Conservation (phyloP, 1,140 invertebrate species). For the Ceratitis capitata region DNA sequence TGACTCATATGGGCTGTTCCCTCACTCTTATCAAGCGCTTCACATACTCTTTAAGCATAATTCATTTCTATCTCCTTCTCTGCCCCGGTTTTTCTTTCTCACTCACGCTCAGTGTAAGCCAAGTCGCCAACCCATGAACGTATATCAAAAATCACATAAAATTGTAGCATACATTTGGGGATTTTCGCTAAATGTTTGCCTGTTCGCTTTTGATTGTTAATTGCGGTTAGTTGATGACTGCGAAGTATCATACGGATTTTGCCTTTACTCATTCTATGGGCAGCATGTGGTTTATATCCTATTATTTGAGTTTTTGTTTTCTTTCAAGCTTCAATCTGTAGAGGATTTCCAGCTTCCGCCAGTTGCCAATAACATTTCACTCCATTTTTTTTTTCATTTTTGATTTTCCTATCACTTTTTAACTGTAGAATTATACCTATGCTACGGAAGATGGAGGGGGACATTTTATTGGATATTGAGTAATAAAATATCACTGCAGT, state of each 20-base stretch:
- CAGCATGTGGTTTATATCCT: background rate
- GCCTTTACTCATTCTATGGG: background rate
- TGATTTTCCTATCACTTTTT: conserved; percentile 29
- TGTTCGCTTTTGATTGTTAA: conserved; percentile 34
- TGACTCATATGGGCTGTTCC: background rate
- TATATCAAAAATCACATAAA: conserved; percentile 29
- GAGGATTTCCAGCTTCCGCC: background rate
- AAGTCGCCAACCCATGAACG: no score
- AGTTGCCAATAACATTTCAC: background rate
- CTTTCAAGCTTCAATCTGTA: background rate
- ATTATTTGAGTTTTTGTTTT: background rate
- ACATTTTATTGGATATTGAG: background rate
- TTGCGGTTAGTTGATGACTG: background rate
- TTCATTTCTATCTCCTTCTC: no score
- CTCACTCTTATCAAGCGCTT: background rate
- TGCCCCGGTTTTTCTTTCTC: background rate
- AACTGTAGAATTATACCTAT: background rate
- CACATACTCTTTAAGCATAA: no score
- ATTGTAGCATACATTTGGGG: conserved; percentile 28
- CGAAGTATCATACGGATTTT: conserved; percentile 2
- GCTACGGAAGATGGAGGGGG: background rate
- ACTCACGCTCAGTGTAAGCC: background rate
- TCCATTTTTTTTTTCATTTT: background rate
- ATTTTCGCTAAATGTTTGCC: conserved; percentile 24
- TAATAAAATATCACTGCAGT: background rate